Evolutionary conservation across 2,113 vertebrate genomes (phyloP).

Genomic region (Thamnophis sirtalis): DNA sequence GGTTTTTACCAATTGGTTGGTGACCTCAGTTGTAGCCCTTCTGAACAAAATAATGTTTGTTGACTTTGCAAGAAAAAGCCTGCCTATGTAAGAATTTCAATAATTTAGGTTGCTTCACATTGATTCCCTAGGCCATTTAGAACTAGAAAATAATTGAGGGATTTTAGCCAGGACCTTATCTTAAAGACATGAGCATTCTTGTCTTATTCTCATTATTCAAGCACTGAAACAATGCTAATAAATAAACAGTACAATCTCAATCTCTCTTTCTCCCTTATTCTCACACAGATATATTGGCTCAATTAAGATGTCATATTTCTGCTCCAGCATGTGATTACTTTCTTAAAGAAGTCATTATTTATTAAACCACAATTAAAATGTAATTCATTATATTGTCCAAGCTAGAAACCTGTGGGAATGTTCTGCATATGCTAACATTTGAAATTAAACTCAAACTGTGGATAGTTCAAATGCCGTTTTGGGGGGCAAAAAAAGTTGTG

Average conservation of each 20-base stretch:
- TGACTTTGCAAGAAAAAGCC: constrained; percentile 41
- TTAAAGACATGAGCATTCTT: not conserved
- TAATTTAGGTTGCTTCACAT: constrained; percentile 30
- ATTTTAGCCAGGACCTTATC: constrained; percentile 31
- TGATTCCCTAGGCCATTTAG: constrained; percentile 42
- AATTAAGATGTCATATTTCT: not conserved
- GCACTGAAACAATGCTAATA: not conserved
- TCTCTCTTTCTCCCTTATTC: not conserved
- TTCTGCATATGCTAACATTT: not conserved
- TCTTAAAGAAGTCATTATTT: not conserved
- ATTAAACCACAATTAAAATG: not conserved
- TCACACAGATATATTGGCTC: not conserved
- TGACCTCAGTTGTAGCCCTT: not conserved
- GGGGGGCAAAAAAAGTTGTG: not conserved
- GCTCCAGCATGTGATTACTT: not conserved
- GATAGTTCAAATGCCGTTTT: not conserved
- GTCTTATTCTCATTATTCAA: constrained; percentile 11
- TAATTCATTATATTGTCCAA: not conserved
- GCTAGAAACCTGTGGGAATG: not conserved
- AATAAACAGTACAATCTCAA: not conserved
- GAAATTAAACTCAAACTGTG: not conserved
- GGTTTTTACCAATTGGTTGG: constrained; percentile 34
- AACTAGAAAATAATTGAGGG: constrained; percentile 26
- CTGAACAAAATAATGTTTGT: constrained; percentile 40
- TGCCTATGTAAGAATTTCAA: constrained; percentile 32